Conservation (phyloP, 2,113 vertebrate species). For the Meles meles region DNA sequence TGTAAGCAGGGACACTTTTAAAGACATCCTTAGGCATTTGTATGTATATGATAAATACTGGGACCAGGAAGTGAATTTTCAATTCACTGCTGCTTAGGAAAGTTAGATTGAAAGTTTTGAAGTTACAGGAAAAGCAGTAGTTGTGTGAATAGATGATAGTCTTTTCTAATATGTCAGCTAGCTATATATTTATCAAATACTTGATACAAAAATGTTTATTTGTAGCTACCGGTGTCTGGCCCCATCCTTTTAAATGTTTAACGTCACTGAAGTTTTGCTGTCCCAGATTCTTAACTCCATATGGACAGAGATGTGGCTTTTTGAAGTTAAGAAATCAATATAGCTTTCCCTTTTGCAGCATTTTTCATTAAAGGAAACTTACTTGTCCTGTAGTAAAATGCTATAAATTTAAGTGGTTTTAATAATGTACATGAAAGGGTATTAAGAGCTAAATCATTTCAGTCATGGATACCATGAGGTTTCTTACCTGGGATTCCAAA, state of each 20-base stretch:
- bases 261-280: background rate
- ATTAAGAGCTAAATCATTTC: background rate
- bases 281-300: background rate
- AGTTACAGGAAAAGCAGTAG: background rate
- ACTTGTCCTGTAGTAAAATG: background rate
- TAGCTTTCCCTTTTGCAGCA: background rate
- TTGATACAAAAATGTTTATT: background rate
- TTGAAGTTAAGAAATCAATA: slow-evolving; percentile 11
- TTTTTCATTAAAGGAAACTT: background rate
- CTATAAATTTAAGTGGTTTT: background rate
- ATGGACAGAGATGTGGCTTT: background rate
- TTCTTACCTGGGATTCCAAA: background rate
- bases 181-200: background rate
- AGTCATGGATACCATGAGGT: background rate
- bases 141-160: background rate
- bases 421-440: background rate
- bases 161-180: background rate
- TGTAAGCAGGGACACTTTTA: background rate
- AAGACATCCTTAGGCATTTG: background rate
- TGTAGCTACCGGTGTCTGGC: background rate
- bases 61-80: background rate
- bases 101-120: background rate
- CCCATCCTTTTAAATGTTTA: background rate
- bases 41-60: background rate
- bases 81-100: background rate